phyloP scores from a whole-genome alignment of 2,797 vertebrate species.

The Hafferia zeledoni region DNA sequence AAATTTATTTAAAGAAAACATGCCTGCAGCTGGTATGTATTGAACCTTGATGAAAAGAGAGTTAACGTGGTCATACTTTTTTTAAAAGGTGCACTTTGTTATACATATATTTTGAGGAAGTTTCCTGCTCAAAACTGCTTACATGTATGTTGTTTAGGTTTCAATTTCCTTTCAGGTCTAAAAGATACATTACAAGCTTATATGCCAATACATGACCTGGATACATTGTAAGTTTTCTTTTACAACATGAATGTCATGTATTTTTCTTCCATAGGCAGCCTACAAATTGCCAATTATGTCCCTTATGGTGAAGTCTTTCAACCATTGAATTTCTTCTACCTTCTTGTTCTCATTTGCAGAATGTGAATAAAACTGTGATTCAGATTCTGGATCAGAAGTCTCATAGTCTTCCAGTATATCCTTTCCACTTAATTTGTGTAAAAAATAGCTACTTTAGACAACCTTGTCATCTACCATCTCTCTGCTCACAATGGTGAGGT shows the following conservation, averaged over 20 bases:
- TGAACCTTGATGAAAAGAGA: neutral
- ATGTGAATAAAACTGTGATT: neutral
- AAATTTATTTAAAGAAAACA: neutral
- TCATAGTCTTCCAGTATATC: neutral
- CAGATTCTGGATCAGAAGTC: neutral
- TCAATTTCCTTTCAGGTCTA: neutral
- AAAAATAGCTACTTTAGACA: neutral
- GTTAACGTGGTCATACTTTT: neutral
- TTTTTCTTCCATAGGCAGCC: neutral
- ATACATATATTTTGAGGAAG: neutral
- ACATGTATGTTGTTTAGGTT: neutral
- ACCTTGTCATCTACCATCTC: neutral
- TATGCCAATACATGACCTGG: neutral
- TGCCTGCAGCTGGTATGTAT: neutral
- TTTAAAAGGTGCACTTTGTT: neutral
- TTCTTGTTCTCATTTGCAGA: neutral
- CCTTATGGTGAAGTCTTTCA: neutral
- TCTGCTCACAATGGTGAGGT: accelerated
- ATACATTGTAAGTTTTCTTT: neutral
- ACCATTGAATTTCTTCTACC: neutral
- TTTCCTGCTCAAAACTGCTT: neutral
- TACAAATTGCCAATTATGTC: neutral
- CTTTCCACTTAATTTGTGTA: neutral
- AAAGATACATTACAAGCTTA: neutral
- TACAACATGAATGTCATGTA: neutral